Evolutionary conservation across 1,140 invertebrate species (phyloP), one percentile per base, ranked within the genome.

Genomic region (Nasonia vitripennis): DNA sequence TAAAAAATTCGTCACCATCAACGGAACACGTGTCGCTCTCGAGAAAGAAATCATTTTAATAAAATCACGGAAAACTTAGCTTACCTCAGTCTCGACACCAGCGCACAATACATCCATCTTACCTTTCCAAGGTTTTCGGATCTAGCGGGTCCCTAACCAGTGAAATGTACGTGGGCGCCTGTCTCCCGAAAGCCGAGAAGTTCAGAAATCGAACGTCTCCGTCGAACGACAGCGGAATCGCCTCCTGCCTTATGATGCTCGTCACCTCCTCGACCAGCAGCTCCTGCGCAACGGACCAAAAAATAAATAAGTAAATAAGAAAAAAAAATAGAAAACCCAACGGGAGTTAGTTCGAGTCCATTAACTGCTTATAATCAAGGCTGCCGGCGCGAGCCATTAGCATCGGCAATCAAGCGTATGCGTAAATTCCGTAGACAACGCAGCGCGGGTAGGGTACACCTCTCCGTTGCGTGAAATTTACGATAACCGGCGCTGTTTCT

Each of bases 91-190:
- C 17, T 31, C 9, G 14, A 77, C 4, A 3, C 5, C 14, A 45
- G 5, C 34, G n/a, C 9, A 62, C 27, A 34, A 41, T 45, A 31
- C 7, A 62, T 31, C 17, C 17, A 20, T 51, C 75, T 87, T 91
- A 92, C 92, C 91, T 92, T 20, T 89, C 86, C 14, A 93, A 89
- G 27, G 87, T 89, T 67, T 87, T 91, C 2, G 88, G 89, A 87
- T 94, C 93, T 12, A 95, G 90, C 10, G 96, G 96, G 89, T 96
- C 94, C 88, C 96, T 92, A 9, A 96, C 94, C 70, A 96, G 87
- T 86, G 95, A 96, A 77, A 96, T 94, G 89, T 95, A 96, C 48
- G 94, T 94, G 1, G 96, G 96, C 23, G 94, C 93, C 88, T 95
- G 94, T 84, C 93, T 92, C 20, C 94, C 94, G 85, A 93, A 95